These are phyloP conservation scores for Tyria jacobaeae DNA, from an alignment of 2,888 invertebrate species.

Conservation along the genomic window DNA sequence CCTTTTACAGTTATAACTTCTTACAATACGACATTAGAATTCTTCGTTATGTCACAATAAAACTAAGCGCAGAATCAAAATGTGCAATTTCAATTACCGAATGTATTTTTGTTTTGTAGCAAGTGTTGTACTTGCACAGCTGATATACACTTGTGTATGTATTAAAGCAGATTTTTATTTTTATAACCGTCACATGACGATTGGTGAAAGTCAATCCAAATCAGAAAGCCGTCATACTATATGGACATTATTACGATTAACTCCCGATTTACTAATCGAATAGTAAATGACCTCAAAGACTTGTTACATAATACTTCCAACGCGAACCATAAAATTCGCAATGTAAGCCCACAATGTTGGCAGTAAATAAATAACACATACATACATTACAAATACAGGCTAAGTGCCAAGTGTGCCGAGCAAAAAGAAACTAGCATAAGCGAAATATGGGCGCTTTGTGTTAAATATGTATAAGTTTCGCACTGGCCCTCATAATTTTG, in stretches of 20 bases:
- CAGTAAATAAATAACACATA: slow-evolving; percentile 33
- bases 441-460: slow-evolving; percentile 30
- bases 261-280: not conserved
- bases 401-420: slow-evolving; percentile 30
- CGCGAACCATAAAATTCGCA: slow-evolving; percentile 21
- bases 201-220: no score
- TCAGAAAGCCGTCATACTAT: no score
- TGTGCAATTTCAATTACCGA: no score
- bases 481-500: slow-evolving; percentile 6
- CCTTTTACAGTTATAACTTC: no score
- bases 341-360: slow-evolving; percentile 21
- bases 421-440: slow-evolving; percentile 28
- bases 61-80: no score
- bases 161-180: no score
- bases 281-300: not conserved
- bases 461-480: slow-evolving; percentile 29
- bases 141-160: no score
- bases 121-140: no score
- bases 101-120: no score
- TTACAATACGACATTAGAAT: no score
- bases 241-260: not conserved
- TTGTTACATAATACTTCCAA: not conserved
- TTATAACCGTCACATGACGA: no score
- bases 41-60: no score
- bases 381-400: slow-evolving; percentile 27